These are phyloP conservation scores for Drosophila lacicola DNA, from an alignment of 2,888 invertebrate species.

Conservation along the genomic window DNA sequence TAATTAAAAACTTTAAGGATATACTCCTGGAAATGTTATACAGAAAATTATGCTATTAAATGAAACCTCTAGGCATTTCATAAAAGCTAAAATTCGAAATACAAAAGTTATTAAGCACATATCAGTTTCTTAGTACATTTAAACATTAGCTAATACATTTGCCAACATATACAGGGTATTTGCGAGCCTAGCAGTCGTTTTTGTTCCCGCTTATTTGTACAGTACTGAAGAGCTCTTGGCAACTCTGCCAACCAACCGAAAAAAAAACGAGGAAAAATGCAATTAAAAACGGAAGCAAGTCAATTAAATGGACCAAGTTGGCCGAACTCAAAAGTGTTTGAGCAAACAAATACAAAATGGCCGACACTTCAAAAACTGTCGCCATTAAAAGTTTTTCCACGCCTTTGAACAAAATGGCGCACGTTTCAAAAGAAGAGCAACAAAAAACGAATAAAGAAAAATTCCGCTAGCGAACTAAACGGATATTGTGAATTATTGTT, in stretches of 20 bases:
- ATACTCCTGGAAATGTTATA: no score
- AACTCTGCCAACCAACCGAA: slow-evolving; percentile 6
- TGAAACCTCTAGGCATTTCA: no score
- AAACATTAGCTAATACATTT: neutral
- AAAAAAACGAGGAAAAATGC: slow-evolving; percentile 29
- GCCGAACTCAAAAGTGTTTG: slow-evolving; percentile 34
- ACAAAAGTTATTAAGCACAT: no score
- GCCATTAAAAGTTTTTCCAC: slow-evolving; percentile 46
- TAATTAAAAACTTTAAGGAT: no score
- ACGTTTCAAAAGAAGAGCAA: neutral
- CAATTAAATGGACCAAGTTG: slow-evolving; percentile 45
- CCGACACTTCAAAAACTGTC: slow-evolving; percentile 42
- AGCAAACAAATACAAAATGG: slow-evolving; percentile 34
- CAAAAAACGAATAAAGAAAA: neutral
- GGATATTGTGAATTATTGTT: slow-evolving; percentile 64
- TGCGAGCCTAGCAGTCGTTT: neutral
- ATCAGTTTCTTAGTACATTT: neutral
- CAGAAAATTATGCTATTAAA: no score
- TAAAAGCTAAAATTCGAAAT: no score
- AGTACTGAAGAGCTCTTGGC: slow-evolving; percentile 15
- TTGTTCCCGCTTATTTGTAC: neutral
- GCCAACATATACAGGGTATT: slow-evolving; percentile 2
- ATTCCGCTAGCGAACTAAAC: slow-evolving; percentile 31
- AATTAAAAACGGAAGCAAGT: slow-evolving; percentile 63
- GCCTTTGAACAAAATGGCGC: slow-evolving; percentile 34